Evolutionary conservation across 2,113 vertebrate species (phyloP).

Genomic region (Sorex araneus): DNA sequence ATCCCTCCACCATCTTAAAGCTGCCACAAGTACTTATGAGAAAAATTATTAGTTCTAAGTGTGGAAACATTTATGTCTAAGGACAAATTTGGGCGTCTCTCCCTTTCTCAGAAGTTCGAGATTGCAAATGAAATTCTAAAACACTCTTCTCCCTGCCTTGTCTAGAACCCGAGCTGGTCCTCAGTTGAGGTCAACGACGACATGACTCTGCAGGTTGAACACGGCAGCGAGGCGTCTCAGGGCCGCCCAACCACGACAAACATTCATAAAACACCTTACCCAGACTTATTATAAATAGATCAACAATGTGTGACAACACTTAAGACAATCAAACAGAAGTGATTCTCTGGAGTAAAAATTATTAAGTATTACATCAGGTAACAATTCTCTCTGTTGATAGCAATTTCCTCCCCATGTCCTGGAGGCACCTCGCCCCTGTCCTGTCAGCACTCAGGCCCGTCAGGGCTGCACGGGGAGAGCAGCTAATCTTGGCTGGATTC

Average conservation of each 20-base stretch:
- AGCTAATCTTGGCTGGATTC: conserved; percentile 42
- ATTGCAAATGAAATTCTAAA: conserved; percentile 51
- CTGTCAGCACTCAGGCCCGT: conserved; percentile 21
- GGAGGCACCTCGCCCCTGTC: background rate
- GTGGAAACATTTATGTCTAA: background rate
- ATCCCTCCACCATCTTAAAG: background rate
- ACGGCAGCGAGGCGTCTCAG: background rate
- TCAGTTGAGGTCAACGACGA: background rate
- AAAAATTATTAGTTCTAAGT: background rate
- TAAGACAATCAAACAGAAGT: background rate
- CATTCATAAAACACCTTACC: background rate
- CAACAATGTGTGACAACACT: background rate
- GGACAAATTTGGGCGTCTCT: conserved; percentile 27
- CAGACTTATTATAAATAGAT: background rate
- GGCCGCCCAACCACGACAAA: background rate
- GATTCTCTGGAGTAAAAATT: background rate
- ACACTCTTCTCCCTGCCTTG: background rate
- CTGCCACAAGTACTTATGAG: background rate
- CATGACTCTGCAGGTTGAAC: background rate
- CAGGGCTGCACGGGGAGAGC: conserved; percentile 14
- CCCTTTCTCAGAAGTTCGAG: background rate
- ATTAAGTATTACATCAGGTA: conserved; percentile 11
- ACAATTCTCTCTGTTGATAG: background rate
- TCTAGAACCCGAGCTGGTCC: background rate
- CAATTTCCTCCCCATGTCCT: conserved; percentile 24